These are phyloP conservation scores for Paramisgurnus dabryanus DNA, from an alignment of 2,113 vertebrate genomes.

Conservation along the genomic window DNA sequence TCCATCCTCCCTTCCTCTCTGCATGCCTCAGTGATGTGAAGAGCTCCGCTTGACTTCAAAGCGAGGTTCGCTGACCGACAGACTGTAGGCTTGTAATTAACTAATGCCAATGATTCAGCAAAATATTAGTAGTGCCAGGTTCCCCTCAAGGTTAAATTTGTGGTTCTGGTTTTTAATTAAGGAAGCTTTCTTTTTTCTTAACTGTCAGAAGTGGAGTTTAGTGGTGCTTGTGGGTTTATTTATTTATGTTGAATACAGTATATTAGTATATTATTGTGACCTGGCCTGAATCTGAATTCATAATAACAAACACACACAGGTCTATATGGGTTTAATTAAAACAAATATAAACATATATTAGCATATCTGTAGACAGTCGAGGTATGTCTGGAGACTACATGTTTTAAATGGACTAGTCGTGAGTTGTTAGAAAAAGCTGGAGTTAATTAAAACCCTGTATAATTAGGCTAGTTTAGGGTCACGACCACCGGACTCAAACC, in stretches of 20 bases:
- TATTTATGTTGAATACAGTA: background rate
- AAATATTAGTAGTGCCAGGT: constrained; percentile 30
- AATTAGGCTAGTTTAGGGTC: background rate
- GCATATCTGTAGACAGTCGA: too few relatives aligned
- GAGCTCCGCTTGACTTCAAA: constrained; percentile 28
- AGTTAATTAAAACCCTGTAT: background rate
- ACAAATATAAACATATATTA: too few relatives aligned
- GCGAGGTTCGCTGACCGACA: constrained; percentile 6
- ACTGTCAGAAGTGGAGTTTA: constrained; percentile 2
- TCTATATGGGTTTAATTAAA: background rate
- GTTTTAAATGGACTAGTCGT: background rate
- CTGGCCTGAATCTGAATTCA: background rate
- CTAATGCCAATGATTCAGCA: constrained; percentile 27
- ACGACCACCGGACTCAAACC: background rate
- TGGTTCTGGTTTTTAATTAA: constrained; percentile 37
- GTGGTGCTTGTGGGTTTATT: constrained; percentile 15
- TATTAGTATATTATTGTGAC: constrained; percentile 1
- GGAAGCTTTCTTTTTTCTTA: background rate
- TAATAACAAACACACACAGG: background rate
- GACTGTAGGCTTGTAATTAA: constrained; percentile 33
- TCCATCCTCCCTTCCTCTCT: constrained; percentile 18
- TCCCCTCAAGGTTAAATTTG: constrained; percentile 32
- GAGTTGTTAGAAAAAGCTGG: background rate
- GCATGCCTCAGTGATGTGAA: constrained; percentile 17
- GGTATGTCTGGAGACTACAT: too few relatives aligned